Base-by-base conservation (phyloP, 2,113 vertebrate species). In the Verasper variegatus region DNA sequence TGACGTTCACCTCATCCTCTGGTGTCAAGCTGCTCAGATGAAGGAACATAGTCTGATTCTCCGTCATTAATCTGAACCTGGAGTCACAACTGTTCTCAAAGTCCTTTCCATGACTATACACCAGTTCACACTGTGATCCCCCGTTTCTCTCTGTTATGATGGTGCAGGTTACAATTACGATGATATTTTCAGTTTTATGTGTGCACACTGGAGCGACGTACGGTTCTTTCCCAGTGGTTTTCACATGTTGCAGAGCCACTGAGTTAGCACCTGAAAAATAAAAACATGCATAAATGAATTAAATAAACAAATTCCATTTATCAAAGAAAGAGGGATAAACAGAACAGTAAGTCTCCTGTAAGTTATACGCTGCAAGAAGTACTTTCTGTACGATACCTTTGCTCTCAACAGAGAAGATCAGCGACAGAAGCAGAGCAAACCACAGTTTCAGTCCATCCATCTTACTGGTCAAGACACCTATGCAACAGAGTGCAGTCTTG, bases 21-120 rank as follows among this genome's bases (percentile, higher is more conserved):
- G 76, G 13, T 42, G 31, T 72, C 69, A 85, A 40, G 37, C 54
- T 14, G 3, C 21, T 70, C 67, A 89, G 42, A 1, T 64, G 40
- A 0, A 89, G 82, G 26, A 83, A 76, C 1, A 83, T 7, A 5
- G 76, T 81, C 27, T 68, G 49, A 18, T 87, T 83, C 1, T 47
- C 20, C 1, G 0, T 10, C 14, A 6, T 2, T 0, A 87, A 37
- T 24, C 0, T 52, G 61, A 85, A 68, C 2, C 57, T 83, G 47
- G 76, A 58, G 64, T 24, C 68, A 71, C 82, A 87, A 2, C 5
- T 0, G 1, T 40, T 1, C 2, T 21, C 18, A 31, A 69, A 60
- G 0, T 10, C 71, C 0, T 17, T 1, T 10, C 3, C 6, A 2
- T 17, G 0, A 0, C 0, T 0, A 0, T 76, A 76, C 0, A 0